phyloP scores from a whole-genome alignment of 1,140 invertebrate genomes.

The Andrena cerasifolii region DNA sequence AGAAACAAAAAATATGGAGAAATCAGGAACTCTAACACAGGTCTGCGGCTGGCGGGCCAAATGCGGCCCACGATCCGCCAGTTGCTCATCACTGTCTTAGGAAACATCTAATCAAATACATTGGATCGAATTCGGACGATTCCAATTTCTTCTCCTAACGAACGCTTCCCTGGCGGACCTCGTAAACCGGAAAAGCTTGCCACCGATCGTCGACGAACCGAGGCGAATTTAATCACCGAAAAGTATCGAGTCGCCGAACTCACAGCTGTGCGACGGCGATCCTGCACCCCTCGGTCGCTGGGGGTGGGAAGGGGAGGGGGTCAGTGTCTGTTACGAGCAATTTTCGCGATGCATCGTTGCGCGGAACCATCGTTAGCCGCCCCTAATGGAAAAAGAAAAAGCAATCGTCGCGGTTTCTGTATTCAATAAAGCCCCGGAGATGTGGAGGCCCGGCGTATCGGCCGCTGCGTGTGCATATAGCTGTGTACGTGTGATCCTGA shows the following conservation, averaged over 20 bases:
- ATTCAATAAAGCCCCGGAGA: constrained; percentile 36
- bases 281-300: neutral
- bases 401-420: constrained; percentile 50
- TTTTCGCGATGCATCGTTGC: constrained; percentile 25
- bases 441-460: neutral
- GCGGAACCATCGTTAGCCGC: neutral
- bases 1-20: too few relatives aligned
- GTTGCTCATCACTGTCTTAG: too few relatives aligned
- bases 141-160: too few relatives aligned
- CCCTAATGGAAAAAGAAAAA: constrained; percentile 50
- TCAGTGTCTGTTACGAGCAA: constrained; percentile 41
- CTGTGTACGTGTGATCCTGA: neutral
- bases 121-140: too few relatives aligned
- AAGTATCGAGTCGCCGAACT: constrained; percentile 3
- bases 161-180: neutral
- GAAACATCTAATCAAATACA: too few relatives aligned
- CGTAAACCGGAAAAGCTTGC: neutral
- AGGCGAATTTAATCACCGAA: constrained; percentile 44
- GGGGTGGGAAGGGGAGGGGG: too few relatives aligned
- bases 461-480: neutral
- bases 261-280: neutral
- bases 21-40: too few relatives aligned
- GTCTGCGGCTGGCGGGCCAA: too few relatives aligned
- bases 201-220: neutral
- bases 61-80: too few relatives aligned